Percentiles rank a stretch among this genome's conserved stretches.
phyloP scores from a whole-genome alignment of 2,888 invertebrate genomes.

The Diarsia mendica region DNA sequence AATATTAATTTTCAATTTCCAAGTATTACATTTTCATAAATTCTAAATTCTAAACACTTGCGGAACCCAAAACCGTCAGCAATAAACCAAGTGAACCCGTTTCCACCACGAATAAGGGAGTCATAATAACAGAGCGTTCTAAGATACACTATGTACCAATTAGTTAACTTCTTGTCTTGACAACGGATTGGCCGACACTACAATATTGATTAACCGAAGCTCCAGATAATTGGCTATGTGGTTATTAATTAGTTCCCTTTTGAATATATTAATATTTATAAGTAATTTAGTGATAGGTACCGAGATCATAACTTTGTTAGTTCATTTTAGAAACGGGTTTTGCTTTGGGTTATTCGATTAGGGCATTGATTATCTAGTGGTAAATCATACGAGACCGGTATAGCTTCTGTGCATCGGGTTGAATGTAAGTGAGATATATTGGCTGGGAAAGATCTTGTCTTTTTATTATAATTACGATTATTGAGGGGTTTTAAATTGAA shows the following conservation, averaged over 20 bases:
- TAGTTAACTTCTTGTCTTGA: slow-evolving; percentile 81
- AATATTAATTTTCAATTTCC: background rate
- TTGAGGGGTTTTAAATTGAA: background rate
- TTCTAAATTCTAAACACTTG: slow-evolving; percentile 6
- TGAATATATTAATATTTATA: slow-evolving; percentile 73
- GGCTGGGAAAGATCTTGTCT: background rate
- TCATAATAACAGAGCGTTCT: slow-evolving; percentile 75
- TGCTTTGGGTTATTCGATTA: slow-evolving; percentile 58
- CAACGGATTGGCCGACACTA: slow-evolving; percentile 72
- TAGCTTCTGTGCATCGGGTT: slow-evolving; percentile 27
- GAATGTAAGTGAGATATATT: slow-evolving; percentile 43
- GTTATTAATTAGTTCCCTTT: slow-evolving; percentile 80
- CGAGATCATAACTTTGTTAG: slow-evolving; percentile 47
- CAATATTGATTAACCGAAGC: slow-evolving; percentile 81
- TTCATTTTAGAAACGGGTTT: slow-evolving; percentile 54
- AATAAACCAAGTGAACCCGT: slow-evolving; percentile 61
- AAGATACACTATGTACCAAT: slow-evolving; percentile 81
- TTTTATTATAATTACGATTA: slow-evolving; percentile 4
- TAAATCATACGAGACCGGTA: slow-evolving; percentile 38
- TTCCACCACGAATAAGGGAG: slow-evolving; percentile 65
- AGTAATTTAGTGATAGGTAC: slow-evolving; percentile 60
- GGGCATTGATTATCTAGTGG: slow-evolving; percentile 46
- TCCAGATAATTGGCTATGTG: slow-evolving; percentile 81
- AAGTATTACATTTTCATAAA: background rate
- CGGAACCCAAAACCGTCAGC: slow-evolving; percentile 50